Evolutionary conservation across 2,888 invertebrate genomes (phyloP).

Genomic region (Volucella inanis): DNA sequence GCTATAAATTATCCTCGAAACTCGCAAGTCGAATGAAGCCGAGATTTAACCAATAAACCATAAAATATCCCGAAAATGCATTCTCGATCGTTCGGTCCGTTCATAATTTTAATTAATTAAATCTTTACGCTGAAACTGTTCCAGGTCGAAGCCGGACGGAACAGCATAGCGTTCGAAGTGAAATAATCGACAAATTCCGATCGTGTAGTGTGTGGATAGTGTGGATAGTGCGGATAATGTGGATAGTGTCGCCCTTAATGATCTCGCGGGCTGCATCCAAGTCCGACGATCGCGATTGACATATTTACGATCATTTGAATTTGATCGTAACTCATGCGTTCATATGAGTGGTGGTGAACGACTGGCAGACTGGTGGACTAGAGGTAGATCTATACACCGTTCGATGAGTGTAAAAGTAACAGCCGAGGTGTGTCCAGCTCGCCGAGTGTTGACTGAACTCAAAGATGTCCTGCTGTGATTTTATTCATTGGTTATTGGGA

Average conservation of each 20-base stretch:
- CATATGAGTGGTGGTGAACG: constrained; percentile 49
- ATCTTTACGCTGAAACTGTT: constrained; percentile 69
- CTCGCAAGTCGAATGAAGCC: constrained; percentile 52
- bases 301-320: constrained; percentile 75
- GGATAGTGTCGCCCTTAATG: constrained; percentile 73
- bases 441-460: constrained; percentile 74
- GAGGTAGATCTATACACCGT: constrained; percentile 67
- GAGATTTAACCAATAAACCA: constrained; percentile 71
- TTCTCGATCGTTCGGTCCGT: constrained; percentile 49
- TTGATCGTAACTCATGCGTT: constrained; percentile 69
- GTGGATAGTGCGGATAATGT: background rate
- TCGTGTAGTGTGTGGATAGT: constrained; percentile 16
- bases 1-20: constrained; percentile 63
- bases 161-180: constrained; percentile 16
- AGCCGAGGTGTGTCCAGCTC: constrained; percentile 73
- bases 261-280: constrained; percentile 53
- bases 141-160: constrained; percentile 37
- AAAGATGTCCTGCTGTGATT: constrained; percentile 75
- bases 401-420: constrained; percentile 61
- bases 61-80: constrained; percentile 68
- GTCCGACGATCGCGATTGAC: constrained; percentile 55
- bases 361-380: constrained; percentile 76
- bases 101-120: constrained; percentile 75
- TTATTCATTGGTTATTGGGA: constrained; percentile 74
- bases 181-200: constrained; percentile 72